Conservation (phyloP, 2,113 vertebrate genomes). For the Vulpes lagopus region DNA sequence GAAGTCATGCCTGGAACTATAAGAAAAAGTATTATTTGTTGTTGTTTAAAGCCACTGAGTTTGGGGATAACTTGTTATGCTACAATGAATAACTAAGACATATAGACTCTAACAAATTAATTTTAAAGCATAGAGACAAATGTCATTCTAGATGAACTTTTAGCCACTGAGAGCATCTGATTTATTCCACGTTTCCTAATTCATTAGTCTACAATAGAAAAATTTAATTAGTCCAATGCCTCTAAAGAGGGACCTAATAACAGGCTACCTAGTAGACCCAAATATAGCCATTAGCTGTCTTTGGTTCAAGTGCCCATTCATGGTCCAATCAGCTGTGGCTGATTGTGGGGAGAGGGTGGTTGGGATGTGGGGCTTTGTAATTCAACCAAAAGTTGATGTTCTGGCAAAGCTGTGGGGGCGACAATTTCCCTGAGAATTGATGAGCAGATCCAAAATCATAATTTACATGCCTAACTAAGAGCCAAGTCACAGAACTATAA, state of each 20-base stretch:
- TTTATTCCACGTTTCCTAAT: neutral
- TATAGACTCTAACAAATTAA: neutral
- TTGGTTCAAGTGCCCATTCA: neutral
- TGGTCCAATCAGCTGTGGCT: neutral
- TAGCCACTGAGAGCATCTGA: neutral
- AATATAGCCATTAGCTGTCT: neutral
- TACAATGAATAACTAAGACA: neutral
- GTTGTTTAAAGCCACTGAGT: neutral
- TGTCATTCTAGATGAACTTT: conserved; percentile 1
- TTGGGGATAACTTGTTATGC: neutral
- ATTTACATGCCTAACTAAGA: neutral
- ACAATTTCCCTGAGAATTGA: neutral
- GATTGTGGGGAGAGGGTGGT: no score
- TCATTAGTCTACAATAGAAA: neutral
- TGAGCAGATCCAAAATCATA: neutral
- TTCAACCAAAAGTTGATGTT: neutral
- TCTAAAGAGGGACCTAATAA: neutral
- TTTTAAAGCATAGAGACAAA: conserved; percentile 30
- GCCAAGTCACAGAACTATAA: neutral
- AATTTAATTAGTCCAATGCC: neutral
- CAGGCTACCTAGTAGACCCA: neutral
- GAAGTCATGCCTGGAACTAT: neutral
- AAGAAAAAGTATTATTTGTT: neutral
- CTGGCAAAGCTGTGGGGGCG: neutral
- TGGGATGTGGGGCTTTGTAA: neutral